Conservation (phyloP, 1,140 invertebrate genomes). For the Geopemphigus sp. region DNA sequence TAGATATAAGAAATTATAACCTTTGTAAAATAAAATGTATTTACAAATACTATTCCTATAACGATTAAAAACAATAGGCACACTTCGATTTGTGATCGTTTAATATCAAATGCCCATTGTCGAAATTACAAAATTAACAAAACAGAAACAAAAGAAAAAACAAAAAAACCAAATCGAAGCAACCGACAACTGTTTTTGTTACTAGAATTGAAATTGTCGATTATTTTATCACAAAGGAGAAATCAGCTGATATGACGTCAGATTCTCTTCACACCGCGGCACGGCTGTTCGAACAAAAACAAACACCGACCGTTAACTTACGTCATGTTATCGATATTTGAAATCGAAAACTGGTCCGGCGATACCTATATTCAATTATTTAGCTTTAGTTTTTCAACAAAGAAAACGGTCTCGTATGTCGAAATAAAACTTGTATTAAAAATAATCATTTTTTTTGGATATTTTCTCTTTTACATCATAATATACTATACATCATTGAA, state of each 20-base stretch:
- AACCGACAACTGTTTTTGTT: neutral
- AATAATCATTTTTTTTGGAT: too few species aligned
- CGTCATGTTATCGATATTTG: too few species aligned
- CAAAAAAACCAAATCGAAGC: neutral
- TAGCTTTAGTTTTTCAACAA: too few species aligned
- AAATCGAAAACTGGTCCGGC: too few species aligned
- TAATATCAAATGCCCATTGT: neutral
- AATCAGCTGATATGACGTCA: neutral
- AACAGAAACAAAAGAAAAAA: neutral
- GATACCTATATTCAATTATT: too few species aligned
- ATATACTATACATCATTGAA: too few species aligned
- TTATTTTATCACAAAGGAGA: conserved; percentile 6
- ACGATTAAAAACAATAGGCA: neutral
- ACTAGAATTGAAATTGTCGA: neutral
- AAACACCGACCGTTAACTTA: too few species aligned
- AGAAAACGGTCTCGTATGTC: too few species aligned
- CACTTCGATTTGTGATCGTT: neutral
- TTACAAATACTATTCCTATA: neutral
- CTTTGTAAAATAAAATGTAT: neutral
- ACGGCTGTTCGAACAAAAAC: too few species aligned
- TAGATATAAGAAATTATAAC: neutral
- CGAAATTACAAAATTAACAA: neutral
- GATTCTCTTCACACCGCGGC: neutral
- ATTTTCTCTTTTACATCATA: too few species aligned
- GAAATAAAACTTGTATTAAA: too few species aligned